phyloP scores from a whole-genome alignment of 1,140 invertebrate genomes.

The Lamellibrachia luymesi region DNA sequence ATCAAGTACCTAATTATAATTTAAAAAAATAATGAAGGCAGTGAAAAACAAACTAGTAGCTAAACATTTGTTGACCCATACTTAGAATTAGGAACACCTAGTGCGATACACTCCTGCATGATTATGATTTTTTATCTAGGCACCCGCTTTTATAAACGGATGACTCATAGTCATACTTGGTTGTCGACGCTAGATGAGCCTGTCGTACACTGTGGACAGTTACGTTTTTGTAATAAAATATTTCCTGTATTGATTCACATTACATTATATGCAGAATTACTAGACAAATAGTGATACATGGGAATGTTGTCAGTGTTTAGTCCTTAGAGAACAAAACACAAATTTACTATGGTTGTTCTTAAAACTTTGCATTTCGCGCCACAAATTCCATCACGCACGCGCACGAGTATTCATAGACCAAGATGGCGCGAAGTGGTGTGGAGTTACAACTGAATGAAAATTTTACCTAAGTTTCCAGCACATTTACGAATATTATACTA shows the following conservation, averaged over 20 bases:
- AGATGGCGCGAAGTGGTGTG: constrained; percentile 2
- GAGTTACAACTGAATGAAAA: not conserved
- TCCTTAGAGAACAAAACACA: not conserved
- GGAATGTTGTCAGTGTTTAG: not conserved
- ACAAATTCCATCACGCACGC: not conserved
- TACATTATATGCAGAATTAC: not conserved
- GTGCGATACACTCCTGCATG: not conserved
- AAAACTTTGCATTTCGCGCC: not conserved
- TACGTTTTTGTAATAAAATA: not conserved
- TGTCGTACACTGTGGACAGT: not conserved
- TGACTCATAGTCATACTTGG: not conserved
- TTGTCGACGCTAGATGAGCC: not conserved
- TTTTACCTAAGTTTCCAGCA: not conserved
- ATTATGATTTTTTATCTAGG: not conserved
- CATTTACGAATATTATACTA: not conserved
- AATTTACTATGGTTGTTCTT: not conserved
- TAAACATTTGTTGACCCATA: not conserved
- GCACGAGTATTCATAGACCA: not conserved
- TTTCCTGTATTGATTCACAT: too few relatives aligned
- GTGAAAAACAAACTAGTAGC: not conserved
- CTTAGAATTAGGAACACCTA: not conserved
- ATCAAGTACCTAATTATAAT: too few relatives aligned
- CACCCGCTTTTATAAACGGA: not conserved
- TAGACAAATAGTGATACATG: not conserved
- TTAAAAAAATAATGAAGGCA: not conserved